A percentile compares a stretch with the other conserved stretches of the same genome.
Evolutionary conservation across 2,888 invertebrate genomes (phyloP).

Genomic region (Argyra leucocephala): DNA sequence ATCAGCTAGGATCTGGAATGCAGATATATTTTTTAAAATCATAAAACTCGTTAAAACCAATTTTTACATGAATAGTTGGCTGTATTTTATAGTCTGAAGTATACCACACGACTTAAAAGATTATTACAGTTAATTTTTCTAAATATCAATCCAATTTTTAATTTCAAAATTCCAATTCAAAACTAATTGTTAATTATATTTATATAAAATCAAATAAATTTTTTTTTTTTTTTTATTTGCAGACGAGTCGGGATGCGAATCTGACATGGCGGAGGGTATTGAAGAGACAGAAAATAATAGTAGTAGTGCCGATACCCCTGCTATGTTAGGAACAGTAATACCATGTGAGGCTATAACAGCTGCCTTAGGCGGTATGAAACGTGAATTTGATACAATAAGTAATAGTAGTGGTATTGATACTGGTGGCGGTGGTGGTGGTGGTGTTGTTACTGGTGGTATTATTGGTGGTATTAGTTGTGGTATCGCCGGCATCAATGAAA

Average conservation of each 20-base stretch:
- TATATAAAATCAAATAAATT: not conserved
- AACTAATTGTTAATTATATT: no score
- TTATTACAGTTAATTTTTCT: no score
- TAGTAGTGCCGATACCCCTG: constrained; percentile 31
- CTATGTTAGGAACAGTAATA: constrained; percentile 43
- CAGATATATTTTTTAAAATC: no score
- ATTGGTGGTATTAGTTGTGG: no score
- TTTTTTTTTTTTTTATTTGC: constrained; percentile 34
- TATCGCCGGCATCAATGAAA: no score
- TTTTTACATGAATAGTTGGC: no score
- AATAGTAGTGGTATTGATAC: constrained; percentile 8
- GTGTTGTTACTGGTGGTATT: constrained; percentile 27
- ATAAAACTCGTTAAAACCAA: no score
- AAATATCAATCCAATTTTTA: no score
- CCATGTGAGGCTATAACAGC: constrained; percentile 43
- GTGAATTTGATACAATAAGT: constrained; percentile 38
- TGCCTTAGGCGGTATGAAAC: constrained; percentile 37
- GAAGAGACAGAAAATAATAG: constrained; percentile 44
- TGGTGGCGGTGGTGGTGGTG: constrained; percentile 9
- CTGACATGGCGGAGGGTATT: constrained; percentile 67
- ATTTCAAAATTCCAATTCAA: no score
- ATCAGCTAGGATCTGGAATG: no score
- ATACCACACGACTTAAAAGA: no score
- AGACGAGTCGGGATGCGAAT: constrained; percentile 60
- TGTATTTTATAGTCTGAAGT: no score